Evolutionary conservation across 2,888 invertebrate genomes (phyloP).

Genomic region (Operophtera brumata): DNA sequence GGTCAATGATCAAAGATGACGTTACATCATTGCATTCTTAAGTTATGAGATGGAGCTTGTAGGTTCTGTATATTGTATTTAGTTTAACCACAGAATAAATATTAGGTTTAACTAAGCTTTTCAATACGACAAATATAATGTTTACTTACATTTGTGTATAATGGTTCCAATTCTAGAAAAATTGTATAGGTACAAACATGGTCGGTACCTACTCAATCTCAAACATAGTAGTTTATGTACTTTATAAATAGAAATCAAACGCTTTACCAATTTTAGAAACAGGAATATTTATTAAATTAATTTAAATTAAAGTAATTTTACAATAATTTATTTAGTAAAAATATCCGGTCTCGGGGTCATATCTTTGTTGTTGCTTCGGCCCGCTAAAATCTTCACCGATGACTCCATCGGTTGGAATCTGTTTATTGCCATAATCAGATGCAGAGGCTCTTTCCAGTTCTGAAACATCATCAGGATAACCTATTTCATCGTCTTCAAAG

Average conservation of each 20-base stretch:
- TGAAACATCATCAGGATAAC: background rate
- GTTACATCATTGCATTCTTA: constrained; percentile 8
- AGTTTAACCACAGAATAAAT: too few relatives aligned
- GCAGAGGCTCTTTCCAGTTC: background rate
- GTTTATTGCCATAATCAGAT: background rate
- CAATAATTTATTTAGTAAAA: constrained; percentile 46
- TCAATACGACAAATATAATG: too few relatives aligned
- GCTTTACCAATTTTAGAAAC: too few relatives aligned
- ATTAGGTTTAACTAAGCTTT: too few relatives aligned
- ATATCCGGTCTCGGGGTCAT: constrained; percentile 60
- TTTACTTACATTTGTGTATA: too few relatives aligned
- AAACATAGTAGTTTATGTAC: too few relatives aligned
- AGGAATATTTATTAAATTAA: too few relatives aligned
- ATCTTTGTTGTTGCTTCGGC: constrained; percentile 58
- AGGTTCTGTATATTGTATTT: background rate
- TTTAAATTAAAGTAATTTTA: too few relatives aligned
- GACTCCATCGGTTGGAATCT: constrained; percentile 16
- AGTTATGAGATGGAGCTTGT: constrained; percentile 27
- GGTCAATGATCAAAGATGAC: constrained; percentile 11
- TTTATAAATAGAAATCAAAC: background rate
- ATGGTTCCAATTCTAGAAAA: too few relatives aligned
- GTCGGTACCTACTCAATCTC: too few relatives aligned
- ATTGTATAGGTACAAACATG: too few relatives aligned
- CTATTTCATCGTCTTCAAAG: background rate
- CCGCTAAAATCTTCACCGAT: constrained; percentile 65